phyloP scores from a whole-genome alignment of 2,113 vertebrate genomes.

The Zeus faber region DNA sequence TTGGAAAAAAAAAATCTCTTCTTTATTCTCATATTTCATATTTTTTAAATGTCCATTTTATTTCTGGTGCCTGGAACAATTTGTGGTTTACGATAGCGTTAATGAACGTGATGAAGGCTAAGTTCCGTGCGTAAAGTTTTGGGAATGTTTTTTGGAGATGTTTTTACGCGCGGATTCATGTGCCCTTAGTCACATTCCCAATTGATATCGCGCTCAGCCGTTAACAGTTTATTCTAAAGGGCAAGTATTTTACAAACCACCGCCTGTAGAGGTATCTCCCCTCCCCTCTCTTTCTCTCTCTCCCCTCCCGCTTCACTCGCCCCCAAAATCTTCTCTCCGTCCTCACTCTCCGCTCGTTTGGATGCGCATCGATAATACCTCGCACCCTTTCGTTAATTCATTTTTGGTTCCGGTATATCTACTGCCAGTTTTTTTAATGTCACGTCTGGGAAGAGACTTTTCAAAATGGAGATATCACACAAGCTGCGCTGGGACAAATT shows the following conservation, averaged over 20 bases:
- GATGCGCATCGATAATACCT: slow-evolving; percentile 63
- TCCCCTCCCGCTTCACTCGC: slow-evolving; percentile 59
- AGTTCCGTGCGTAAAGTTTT: slow-evolving; percentile 51
- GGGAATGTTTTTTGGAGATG: slow-evolving; percentile 25
- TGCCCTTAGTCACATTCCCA: not conserved
- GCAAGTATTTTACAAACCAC: slow-evolving; percentile 70
- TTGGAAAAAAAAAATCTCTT: too few relatives aligned
- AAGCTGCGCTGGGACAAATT: slow-evolving; percentile 75
- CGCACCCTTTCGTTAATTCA: slow-evolving; percentile 54
- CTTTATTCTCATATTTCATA: slow-evolving; percentile 1
- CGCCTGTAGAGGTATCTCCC: slow-evolving; percentile 70
- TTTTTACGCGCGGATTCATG: too few relatives aligned
- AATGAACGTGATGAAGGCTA: not conserved
- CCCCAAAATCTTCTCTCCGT: slow-evolving; percentile 66
- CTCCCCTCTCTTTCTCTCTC: slow-evolving; percentile 56
- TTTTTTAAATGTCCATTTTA: not conserved
- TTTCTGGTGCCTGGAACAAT: slow-evolving; percentile 2
- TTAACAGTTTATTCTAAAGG: slow-evolving; percentile 46
- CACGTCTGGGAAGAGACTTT: slow-evolving; percentile 68
- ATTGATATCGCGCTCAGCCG: slow-evolving; percentile 43
- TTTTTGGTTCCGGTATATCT: slow-evolving; percentile 36
- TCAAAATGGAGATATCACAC: slow-evolving; percentile 75
- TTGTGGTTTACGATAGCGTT: too few relatives aligned
- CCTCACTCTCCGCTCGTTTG: slow-evolving; percentile 68
- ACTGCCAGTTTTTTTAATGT: slow-evolving; percentile 77